These are phyloP conservation scores for Thunnus thynnus DNA, from an alignment of 2,113 vertebrate genomes.

Conservation along the genomic window DNA sequence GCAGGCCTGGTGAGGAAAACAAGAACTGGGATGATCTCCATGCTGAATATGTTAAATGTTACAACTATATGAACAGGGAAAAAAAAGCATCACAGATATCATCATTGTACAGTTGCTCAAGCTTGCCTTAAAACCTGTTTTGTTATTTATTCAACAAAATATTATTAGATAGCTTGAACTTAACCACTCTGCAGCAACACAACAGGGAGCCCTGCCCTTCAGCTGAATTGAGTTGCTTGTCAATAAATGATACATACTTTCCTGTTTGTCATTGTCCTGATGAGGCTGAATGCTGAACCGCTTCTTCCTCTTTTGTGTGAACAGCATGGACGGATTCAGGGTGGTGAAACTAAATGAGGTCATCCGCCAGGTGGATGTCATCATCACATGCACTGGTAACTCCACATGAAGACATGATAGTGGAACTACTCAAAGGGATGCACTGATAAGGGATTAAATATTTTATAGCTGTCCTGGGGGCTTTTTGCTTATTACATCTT, in stretches of 20 bases:
- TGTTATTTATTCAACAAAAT: constrained; percentile 7
- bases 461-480: neutral
- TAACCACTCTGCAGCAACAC: neutral
- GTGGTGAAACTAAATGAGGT: constrained; percentile 98
- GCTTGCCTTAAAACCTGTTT: neutral
- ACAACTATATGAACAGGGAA: neutral
- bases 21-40: neutral
- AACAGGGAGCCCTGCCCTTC: neutral
- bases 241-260: constrained; percentile 11
- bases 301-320: constrained; percentile 32
- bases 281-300: constrained; percentile 6
- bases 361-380: constrained; percentile 95
- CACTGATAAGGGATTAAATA: neutral
- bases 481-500: neutral
- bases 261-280: constrained; percentile 5
- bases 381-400: constrained; percentile 98
- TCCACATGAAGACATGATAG: neutral
- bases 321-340: constrained; percentile 98
- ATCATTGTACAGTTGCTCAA: neutral
- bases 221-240: constrained; percentile 1
- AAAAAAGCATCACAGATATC: neutral
- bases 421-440: neutral
- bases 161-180: neutral
- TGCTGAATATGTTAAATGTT: constrained; percentile 16
- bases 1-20: constrained; percentile 93